phyloP scores from a whole-genome alignment of 2,797 vertebrate genomes.

The Atherinosoma microstoma region DNA sequence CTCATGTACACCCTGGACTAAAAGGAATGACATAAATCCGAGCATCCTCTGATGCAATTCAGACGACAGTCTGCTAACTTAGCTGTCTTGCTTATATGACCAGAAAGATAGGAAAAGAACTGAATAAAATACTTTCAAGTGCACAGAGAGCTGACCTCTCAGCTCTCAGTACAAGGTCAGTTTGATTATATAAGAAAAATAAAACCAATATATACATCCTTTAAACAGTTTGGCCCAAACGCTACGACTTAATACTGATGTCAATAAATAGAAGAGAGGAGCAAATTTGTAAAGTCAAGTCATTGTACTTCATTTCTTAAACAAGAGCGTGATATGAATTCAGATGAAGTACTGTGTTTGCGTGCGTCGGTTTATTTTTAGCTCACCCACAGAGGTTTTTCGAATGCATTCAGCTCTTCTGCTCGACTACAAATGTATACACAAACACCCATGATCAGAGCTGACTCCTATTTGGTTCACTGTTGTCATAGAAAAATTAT shows the following conservation, averaged over 20 bases:
- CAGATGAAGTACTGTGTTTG: slow-evolving; percentile 58
- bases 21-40: slow-evolving; percentile 41
- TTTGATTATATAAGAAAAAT: slow-evolving; percentile 54
- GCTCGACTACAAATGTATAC: slow-evolving; percentile 74
- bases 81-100: slow-evolving; percentile 46
- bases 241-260: slow-evolving; percentile 63
- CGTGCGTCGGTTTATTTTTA: slow-evolving; percentile 74
- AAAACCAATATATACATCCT: slow-evolving; percentile 65
- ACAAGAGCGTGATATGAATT: slow-evolving; percentile 66
- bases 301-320: slow-evolving; percentile 65
- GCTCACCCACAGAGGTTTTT: slow-evolving; percentile 69
- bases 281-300: slow-evolving; percentile 59
- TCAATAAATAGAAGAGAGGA: slow-evolving; percentile 75
- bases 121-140: slow-evolving; percentile 19
- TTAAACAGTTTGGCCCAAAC: slow-evolving; percentile 52
- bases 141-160: slow-evolving; percentile 53
- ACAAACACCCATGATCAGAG: slow-evolving; percentile 68
- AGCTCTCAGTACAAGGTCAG: slow-evolving; percentile 59
- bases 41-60: slow-evolving; percentile 48
- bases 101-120: slow-evolving; percentile 15
- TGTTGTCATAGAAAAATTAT: slow-evolving; percentile 73
- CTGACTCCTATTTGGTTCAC: slow-evolving; percentile 75
- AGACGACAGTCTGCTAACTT: slow-evolving; percentile 51
- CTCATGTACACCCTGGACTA: slow-evolving; percentile 44
- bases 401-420: slow-evolving; percentile 67